Evolutionary conservation across 2,113 vertebrate species (phyloP).

Genomic region (Anhinga rufa): DNA sequence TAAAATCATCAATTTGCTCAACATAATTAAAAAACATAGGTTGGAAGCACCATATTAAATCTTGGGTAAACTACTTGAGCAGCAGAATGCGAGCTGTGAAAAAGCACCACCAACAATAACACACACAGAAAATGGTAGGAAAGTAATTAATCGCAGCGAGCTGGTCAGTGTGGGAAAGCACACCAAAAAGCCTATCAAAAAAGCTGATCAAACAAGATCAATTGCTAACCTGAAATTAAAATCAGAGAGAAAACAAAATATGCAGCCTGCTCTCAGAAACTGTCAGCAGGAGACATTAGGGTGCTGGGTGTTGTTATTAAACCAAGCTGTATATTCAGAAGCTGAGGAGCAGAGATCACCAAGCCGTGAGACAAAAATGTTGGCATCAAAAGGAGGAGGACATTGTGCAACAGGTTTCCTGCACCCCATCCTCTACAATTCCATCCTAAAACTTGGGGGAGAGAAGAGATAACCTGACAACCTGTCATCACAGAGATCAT

Average conservation of each 20-base stretch:
- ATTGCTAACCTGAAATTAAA: not conserved
- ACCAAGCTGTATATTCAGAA: not conserved
- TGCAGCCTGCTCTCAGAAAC: not conserved
- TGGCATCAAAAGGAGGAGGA: not conserved
- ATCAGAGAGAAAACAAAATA: not conserved
- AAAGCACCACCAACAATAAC: not conserved
- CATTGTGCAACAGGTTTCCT: not conserved
- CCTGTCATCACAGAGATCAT: not conserved
- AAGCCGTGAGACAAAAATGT: accelerated
- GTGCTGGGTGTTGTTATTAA: not conserved
- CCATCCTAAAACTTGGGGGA: not conserved
- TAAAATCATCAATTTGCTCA: not conserved
- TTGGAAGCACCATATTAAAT: not conserved
- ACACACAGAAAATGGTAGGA: not conserved
- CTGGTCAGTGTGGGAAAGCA: not conserved
- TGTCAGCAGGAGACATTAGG: not conserved
- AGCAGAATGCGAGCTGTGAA: not conserved
- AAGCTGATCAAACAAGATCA: not conserved
- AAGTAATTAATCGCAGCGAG: not conserved
- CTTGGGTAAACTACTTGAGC: not conserved
- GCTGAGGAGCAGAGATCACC: not conserved
- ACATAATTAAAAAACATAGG: not conserved
- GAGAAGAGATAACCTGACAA: not conserved
- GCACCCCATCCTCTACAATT: not conserved
- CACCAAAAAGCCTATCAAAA: not conserved